A percentile compares a stretch with the other conserved stretches of the same genome.
These are phyloP conservation scores for Matsumurasca onukii DNA, from an alignment of 1,140 invertebrate species.

Conservation along the genomic window DNA sequence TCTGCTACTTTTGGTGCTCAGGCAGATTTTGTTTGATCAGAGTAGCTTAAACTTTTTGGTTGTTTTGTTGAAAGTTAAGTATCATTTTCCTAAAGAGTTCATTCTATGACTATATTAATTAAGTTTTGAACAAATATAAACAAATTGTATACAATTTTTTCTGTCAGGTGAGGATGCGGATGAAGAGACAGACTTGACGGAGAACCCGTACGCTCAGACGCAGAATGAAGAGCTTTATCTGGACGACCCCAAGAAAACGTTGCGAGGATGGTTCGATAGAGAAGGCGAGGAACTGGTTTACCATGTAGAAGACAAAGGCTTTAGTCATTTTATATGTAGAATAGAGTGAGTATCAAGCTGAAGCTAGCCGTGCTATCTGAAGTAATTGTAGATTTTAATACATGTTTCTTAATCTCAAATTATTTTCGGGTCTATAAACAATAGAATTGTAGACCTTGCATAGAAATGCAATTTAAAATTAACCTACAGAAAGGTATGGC, in stretches of 20 bases:
- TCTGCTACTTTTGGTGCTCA: no score
- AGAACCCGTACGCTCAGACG: constrained; percentile 80
- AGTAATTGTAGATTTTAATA: constrained; percentile 15
- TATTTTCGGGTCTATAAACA: not conserved
- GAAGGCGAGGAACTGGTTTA: constrained; percentile 83
- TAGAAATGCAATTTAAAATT: not conserved
- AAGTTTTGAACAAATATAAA: no score
- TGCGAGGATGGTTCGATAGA: constrained; percentile 92
- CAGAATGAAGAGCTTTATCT: constrained; percentile 87
- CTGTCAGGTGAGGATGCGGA: constrained; percentile 86
- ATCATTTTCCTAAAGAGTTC: no score
- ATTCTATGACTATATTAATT: no score
- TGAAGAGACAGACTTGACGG: constrained; percentile 75
- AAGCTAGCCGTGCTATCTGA: constrained; percentile 26
- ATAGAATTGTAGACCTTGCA: no score
- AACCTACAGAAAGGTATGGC: not conserved
- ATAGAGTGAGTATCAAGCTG: constrained; percentile 55
- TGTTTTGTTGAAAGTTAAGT: no score
- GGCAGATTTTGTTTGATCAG: no score
- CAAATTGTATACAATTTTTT: no score
- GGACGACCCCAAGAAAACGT: constrained; percentile 93
- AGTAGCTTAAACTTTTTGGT: no score
- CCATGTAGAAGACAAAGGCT: constrained; percentile 76
- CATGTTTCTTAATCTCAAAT: not conserved
- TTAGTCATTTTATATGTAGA: constrained; percentile 72